A percentile compares a stretch with the other conserved stretches of the same genome.
Evolutionary conservation across 2,113 vertebrate genomes (phyloP).

Genomic region (Siniperca chuatsi): DNA sequence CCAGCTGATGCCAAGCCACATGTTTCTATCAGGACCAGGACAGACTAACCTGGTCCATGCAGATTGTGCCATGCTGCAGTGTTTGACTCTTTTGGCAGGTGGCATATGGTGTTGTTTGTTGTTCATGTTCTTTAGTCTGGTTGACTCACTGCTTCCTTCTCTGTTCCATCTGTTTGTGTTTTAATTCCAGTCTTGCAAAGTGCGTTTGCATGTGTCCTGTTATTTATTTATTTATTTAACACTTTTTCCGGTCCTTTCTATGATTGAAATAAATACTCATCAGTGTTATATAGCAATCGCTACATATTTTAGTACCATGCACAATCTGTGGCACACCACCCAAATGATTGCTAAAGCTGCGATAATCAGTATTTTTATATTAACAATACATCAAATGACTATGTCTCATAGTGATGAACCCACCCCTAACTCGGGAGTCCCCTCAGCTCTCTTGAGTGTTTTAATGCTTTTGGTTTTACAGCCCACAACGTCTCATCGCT

Average conservation of each 20-base stretch:
- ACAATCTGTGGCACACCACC: neutral
- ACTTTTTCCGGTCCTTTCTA: neutral
- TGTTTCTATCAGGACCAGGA: constrained; percentile 29
- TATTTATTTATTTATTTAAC: neutral
- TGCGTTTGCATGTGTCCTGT: neutral
- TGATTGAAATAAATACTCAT: neutral
- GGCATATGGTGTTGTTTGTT: constrained; percentile 52
- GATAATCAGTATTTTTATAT: neutral
- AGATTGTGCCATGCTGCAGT: constrained; percentile 19
- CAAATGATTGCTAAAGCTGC: neutral
- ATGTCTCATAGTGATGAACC: neutral
- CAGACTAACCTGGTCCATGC: constrained; percentile 39
- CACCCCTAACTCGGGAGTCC: neutral
- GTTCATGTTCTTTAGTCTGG: neutral
- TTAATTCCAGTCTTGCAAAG: neutral
- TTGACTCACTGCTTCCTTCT: neutral
- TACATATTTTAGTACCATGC: neutral
- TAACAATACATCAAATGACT: neutral
- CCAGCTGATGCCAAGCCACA: constrained; percentile 6
- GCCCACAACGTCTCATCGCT: neutral
- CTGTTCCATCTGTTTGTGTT: constrained; percentile 18
- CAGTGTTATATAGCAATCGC: neutral
- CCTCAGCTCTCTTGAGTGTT: neutral
- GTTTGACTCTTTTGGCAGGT: constrained; percentile 20
- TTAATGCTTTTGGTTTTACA: neutral